Evolutionary conservation across 2,888 invertebrate species (phyloP), one percentile per base, ranked within the genome.

Genomic region (Stenoptilia bipunctidactyla): DNA sequence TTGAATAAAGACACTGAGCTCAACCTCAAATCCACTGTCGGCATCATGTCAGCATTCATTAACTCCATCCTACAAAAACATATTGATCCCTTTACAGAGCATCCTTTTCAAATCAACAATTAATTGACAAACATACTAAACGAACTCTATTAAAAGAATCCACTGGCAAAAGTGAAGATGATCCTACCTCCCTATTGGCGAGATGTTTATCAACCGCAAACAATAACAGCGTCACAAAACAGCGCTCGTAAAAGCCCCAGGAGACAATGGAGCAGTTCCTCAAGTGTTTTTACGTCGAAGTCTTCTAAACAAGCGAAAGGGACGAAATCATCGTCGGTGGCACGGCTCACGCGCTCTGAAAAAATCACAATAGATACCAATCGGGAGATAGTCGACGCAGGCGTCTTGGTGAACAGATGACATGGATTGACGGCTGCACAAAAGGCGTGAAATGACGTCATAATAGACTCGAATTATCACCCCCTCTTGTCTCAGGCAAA

Each of bases 361-460:
- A 82, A 82, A 83, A 80, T 70, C 72, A 79, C 79, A 80, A 80
- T 75, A 80, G 82, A 80, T 82, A 68, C 75, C 79, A 20, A 82
- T 79, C 80, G 80, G 67, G 71, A 76, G 79, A 82, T 80, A 80
- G 82, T n/a, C n/a, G 66, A 44, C 70, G 72, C 75, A 79, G 75
- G 80, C 83, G 82, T 80, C 83, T 82, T 73, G 67, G 77, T 72
- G 60, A 79, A 80, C 83, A 82, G 82, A 82, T 83, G 83, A 83
- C 83, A 82, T 72, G 77, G 60, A 64, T 73, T 80, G 80, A 83
- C 77, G 80, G 70, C 66, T 73, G 64, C 68, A 83, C 82, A 83
- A 83, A 80, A 66, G 80, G 80, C 80, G 82, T 76, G 76, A 82
- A 82, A 70, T 82, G 80, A 83, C 82, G 82, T 82, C 83, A 82